Base-by-base conservation (phyloP, 2,797 vertebrate species). In the Cyclopterus lumpus region DNA sequence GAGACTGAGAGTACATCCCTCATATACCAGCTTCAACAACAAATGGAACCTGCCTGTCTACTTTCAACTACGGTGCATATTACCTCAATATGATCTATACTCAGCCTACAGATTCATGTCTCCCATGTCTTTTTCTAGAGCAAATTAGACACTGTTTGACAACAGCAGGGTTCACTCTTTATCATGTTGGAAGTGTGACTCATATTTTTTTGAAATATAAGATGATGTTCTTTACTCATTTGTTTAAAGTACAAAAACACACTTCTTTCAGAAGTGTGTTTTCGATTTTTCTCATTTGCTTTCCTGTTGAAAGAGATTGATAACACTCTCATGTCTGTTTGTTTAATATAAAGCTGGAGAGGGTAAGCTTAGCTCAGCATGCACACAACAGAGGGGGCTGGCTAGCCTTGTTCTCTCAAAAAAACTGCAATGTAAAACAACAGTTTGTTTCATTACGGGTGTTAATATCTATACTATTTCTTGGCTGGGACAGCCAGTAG, bases 21-120 rank as follows among this genome's bases (percentile, higher is more conserved):
- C 96, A 6, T 99, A 98, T 62, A 95, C 92, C 85, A 96, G 94
- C 90, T 99, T 99, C 92, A 95, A 95, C 78, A 97, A 96, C 90
- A 98, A 98, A 83, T 99, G 98, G 98, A 99, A 98, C 92, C 92
- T 99, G 78, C 97, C 97, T 2, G 97, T 99, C n/a, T 99, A 99
- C 93, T 99, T 99, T 86, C 98, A 99, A 78, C 96, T 99, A 88
- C 95, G 98, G 98, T 99, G 87, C 85, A 89, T 80, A 68, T 76
- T 46, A 49, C n/a, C 57, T 73, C 44, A 16, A 26, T 32, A 58
- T 2, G 1, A 24, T 49, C 11, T 24, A 12, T 14, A 3, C 12
- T 26, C 28, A 71, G 12, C 2, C n/a, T 57, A 8, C 46, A 24
- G 15, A 22, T 63, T 49, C n/a, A 53, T 4, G 9, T 26, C 6